Base-by-base conservation (phyloP, 2,888 invertebrate species). In the Hirtodrosophila histrioides region DNA sequence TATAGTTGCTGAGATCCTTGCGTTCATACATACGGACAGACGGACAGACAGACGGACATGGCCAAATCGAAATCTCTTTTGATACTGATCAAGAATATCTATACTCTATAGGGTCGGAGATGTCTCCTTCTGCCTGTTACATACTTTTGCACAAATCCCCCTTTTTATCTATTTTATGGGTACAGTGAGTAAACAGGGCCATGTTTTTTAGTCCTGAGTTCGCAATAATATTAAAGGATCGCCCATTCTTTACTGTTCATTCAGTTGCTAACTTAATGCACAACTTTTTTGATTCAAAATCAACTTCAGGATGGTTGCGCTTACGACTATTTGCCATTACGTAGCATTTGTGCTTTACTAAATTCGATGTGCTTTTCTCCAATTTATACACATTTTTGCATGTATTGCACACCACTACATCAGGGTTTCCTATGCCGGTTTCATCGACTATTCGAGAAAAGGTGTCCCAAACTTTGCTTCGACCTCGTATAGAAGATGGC, bases 121-220 rank as follows among this genome's bases (percentile, higher is more conserved):
- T n/a, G n/a, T n/a, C n/a, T n/a, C n/a, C n/a, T n/a, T n/a, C n/a
- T n/a, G n/a, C n/a, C n/a, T n/a, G n/a, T n/a, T n/a, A n/a, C n/a
- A n/a, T n/a, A n/a, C n/a, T n/a, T n/a, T n/a, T n/a, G n/a, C n/a
- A n/a, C n/a, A n/a, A n/a, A n/a, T n/a, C n/a, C n/a, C n/a, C n/a
- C n/a, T n/a, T n/a, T n/a, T n/a, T n/a, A n/a, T n/a, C n/a, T n/a
- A n/a, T n/a, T n/a, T n/a, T n/a, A n/a, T n/a, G n/a, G n/a, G n/a
- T n/a, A n/a, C n/a, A n/a, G n/a, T n/a, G n/a, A n/a, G n/a, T n/a
- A n/a, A n/a, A n/a, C n/a, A n/a, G 37, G 3, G 54, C 50, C 24
- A 60, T 40, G 29, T 55, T 66, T 45, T 66, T 66, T 23, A 60
- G 49, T 12, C 65, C 58, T 2, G 65, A 54, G 48, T 66, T 50